These are phyloP conservation scores for Mythimna ferrago DNA, from an alignment of 2,888 invertebrate species.

Conservation along the genomic window DNA sequence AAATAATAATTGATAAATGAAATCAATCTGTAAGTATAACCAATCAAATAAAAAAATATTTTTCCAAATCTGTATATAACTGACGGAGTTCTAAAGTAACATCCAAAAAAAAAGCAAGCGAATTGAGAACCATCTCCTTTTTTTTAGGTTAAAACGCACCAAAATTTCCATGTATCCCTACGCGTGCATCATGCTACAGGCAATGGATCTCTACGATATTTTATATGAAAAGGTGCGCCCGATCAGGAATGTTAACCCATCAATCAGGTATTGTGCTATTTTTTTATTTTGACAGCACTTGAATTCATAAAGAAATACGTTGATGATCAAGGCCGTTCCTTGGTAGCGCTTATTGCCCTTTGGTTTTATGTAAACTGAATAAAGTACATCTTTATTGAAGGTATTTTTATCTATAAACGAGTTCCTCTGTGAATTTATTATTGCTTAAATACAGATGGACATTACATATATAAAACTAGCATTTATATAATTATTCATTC, in stretches of 20 bases:
- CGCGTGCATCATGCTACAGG: slow-evolving; percentile 34
- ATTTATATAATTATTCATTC: too few relatives aligned
- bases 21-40: too few relatives aligned
- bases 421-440: slow-evolving; percentile 9
- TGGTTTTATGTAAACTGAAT: slow-evolving; percentile 18
- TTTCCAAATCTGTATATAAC: too few relatives aligned
- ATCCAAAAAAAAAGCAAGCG: background rate
- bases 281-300: slow-evolving; percentile 58
- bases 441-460: background rate
- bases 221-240: slow-evolving; percentile 51
- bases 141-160: slow-evolving; percentile 1
- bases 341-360: slow-evolving; percentile 21
- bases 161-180: slow-evolving; percentile 30
- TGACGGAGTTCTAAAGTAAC: too few relatives aligned
- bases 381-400: slow-evolving; percentile 19
- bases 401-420: slow-evolving; percentile 8
- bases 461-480: too few relatives aligned
- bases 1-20: too few relatives aligned
- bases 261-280: slow-evolving; percentile 58
- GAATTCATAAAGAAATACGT: slow-evolving; percentile 35
- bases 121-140: background rate
- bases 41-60: too few relatives aligned
- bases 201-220: slow-evolving; percentile 38
- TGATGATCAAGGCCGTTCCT: slow-evolving; percentile 26
- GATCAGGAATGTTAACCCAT: slow-evolving; percentile 53